Evolutionary conservation across 2,888 invertebrate species (phyloP).

Genomic region (Boloria selene): DNA sequence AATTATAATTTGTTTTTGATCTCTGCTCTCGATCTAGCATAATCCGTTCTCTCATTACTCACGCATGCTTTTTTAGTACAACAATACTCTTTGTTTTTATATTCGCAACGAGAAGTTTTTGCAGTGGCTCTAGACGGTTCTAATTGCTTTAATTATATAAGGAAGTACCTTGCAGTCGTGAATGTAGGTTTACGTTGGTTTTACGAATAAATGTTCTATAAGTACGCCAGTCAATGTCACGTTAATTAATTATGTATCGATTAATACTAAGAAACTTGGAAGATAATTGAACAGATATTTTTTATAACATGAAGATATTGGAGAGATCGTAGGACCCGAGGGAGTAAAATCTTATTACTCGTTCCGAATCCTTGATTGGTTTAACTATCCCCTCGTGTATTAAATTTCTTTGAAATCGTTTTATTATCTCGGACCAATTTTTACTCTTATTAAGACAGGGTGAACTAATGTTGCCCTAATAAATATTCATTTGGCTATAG

Average conservation of each 20-base stretch:
- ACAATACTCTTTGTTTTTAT: slow-evolving; percentile 42
- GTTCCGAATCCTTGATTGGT: slow-evolving; percentile 34
- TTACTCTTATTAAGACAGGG: background rate
- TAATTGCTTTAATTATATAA: slow-evolving; percentile 48
- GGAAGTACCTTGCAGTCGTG: slow-evolving; percentile 48
- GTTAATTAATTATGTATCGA: slow-evolving; percentile 38
- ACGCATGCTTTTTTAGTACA: slow-evolving; percentile 36
- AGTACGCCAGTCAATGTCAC: slow-evolving; percentile 40
- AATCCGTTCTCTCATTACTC: slow-evolving; percentile 45
- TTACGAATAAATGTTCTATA: slow-evolving; percentile 39
- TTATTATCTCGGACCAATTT: slow-evolving; percentile 6
- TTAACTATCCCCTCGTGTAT: slow-evolving; percentile 31
- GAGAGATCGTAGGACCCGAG: slow-evolving; percentile 30
- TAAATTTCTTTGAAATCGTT: slow-evolving; percentile 31
- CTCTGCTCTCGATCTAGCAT: slow-evolving; percentile 42
- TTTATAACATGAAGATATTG: slow-evolving; percentile 32
- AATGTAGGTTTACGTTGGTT: slow-evolving; percentile 42
- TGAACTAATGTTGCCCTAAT: background rate
- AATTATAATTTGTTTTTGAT: slow-evolving; percentile 34
- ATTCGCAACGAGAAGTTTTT: slow-evolving; percentile 42
- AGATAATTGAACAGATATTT: slow-evolving; percentile 28
- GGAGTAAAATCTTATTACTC: slow-evolving; percentile 42
- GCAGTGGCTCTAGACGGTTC: slow-evolving; percentile 44
- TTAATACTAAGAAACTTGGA: slow-evolving; percentile 30
- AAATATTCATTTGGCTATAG: too few relatives aligned